Conservation (phyloP, 1,140 invertebrate species). For the Cyclina sinensis region DNA sequence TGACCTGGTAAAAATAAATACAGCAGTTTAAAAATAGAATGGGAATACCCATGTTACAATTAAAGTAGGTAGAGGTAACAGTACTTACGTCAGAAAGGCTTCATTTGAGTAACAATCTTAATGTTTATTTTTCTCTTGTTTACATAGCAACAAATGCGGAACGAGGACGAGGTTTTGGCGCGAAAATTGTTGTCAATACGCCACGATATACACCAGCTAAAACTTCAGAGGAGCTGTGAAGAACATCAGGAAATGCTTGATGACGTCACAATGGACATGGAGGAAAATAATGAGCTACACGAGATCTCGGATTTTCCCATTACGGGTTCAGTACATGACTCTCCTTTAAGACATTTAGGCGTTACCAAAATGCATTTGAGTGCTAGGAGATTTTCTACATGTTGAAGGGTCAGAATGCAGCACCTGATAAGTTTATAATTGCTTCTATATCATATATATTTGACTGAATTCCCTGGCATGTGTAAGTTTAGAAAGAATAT, state of each 20-base stretch:
- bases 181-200: slow-evolving; percentile 80
- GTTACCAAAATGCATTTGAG: slow-evolving; percentile 82
- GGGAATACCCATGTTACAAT: too few relatives aligned
- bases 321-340: slow-evolving; percentile 69
- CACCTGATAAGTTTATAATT: too few relatives aligned
- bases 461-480: too few relatives aligned
- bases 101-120: too few relatives aligned
- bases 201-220: slow-evolving; percentile 81
- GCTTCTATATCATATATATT: too few relatives aligned
- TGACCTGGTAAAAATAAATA: too few relatives aligned
- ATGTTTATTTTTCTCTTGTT: neutral
- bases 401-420: slow-evolving; percentile 64
- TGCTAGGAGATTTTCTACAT: slow-evolving; percentile 82
- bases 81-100: too few relatives aligned
- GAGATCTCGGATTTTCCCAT: slow-evolving; percentile 81
- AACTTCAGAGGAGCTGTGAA: slow-evolving; percentile 79
- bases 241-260: slow-evolving; percentile 83
- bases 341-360: slow-evolving; percentile 81
- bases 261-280: slow-evolving; percentile 81
- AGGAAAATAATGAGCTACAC: slow-evolving; percentile 78
- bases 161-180: slow-evolving; percentile 81
- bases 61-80: too few relatives aligned
- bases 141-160: slow-evolving; percentile 81
- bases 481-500: too few relatives aligned
- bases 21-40: too few relatives aligned